Evolutionary conservation across 2,113 vertebrate genomes (phyloP).

Genomic region (Hoplias malabaricus): DNA sequence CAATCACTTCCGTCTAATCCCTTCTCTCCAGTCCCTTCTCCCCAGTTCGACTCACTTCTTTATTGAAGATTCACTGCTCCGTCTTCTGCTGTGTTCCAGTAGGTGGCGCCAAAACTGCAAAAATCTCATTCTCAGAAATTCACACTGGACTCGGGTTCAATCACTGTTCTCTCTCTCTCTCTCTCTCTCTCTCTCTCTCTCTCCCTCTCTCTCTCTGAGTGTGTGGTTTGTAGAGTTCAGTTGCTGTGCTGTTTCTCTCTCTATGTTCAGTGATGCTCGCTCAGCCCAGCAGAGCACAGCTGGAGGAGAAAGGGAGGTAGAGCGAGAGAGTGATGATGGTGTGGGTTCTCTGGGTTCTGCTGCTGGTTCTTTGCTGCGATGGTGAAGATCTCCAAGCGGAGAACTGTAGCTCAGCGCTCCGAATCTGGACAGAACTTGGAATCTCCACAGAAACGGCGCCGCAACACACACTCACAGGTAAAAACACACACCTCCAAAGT

Average conservation of each 20-base stretch:
- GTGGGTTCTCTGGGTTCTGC: neutral
- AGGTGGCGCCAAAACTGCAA: no score
- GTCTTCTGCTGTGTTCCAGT: no score
- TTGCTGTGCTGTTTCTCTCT: neutral
- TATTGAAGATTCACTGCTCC: no score
- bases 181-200: neutral
- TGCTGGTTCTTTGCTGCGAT: neutral
- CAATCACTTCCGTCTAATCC: no score
- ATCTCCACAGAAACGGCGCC: neutral
- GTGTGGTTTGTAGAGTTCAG: neutral
- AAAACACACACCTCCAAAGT: neutral
- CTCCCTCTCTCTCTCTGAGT: neutral
- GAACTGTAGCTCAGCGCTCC: neutral
- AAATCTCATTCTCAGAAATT: no score
- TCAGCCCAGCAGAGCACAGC: neutral
- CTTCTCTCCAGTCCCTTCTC: no score
- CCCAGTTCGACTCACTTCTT: no score
- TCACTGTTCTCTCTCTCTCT: neutral
- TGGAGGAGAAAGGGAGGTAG: neutral
- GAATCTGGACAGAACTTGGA: neutral
- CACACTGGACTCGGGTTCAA: no score
- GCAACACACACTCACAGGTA: neutral
- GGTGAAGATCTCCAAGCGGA: neutral
- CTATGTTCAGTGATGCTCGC: neutral
- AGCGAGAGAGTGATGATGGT: constrained; percentile 10